Evolutionary conservation across 2,113 vertebrate genomes (phyloP), one percentile per base, ranked within the genome.

Genomic region (Pseudois nayaur): DNA sequence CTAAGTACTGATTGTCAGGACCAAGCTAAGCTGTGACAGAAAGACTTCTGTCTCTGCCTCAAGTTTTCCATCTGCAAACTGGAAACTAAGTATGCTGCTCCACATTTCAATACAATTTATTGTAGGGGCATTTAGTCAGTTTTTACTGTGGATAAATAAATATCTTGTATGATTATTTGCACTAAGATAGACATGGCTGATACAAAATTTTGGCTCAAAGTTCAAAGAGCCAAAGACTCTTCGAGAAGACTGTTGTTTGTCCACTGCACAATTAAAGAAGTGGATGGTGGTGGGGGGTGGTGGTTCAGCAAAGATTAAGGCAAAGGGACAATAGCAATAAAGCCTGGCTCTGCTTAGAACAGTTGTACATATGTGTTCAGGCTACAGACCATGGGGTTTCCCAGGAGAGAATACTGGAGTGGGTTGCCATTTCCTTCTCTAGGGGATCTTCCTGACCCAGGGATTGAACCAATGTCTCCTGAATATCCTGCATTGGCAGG

Each of bases 241-340:
- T 62, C 1, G 6, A 62, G 1, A 31, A 62, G 40, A 25, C 50
- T 8, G 17, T 8, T 81, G 45, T 21, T 11, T 86, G 33, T 12
- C 19, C 25, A 13, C 7, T 62, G 54, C 31, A 76, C 15, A 15
- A 31, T 67, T 87, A 55, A 57, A 94, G 19, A 48, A 54, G 19
- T 2, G 4, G 33, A 52, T 33, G 31, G 0, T 6, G 21, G 36
- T 0, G 1, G 7, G 25, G 12, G 40, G 23, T 3, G 11, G 27
- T 64, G 15, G 31, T 33, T 74, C 3, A 13, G 59, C 40, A 29
- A 31, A 83, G 40, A 40, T 8, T 55, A 64, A 78, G 60, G 9
- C 14, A 62, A 67, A 60, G 23, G n/a, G 40, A 54, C 15, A 54
- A 36, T 29, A 33, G 12, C 45, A 62, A 86, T 54, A 74, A 43